Base-by-base conservation (phyloP, 2,113 vertebrate genomes). In the Pollachius pollachius region DNA sequence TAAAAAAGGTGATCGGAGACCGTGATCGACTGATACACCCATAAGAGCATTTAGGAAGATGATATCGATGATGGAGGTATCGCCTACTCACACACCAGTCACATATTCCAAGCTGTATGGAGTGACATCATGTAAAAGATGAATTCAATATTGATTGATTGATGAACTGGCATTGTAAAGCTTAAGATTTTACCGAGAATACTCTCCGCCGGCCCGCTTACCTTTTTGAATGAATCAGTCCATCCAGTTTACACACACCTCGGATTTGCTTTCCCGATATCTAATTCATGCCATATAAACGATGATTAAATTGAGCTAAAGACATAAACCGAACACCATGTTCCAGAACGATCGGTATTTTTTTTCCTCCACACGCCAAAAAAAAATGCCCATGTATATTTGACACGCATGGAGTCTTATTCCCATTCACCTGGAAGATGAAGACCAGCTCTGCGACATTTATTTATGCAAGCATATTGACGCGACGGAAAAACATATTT, bases 391-490 rank as follows among this genome's bases (percentile, higher is more conserved):
- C 41, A 13, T 48, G 41, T 48, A 9, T 48, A 13, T 48, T 9
- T 48, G 41, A 57, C 54, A 57, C 54, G 52, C 12, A 13, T 16
- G 54, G 54, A 16, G n/a, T 57, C 54, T n/a, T 16, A 57, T 16
- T 17, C 54, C 15, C 4, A 16, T 57, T n/a, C 54, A 16, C 61
- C 30, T n/a, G 68, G 67, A 74, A 65, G 85, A 75, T 76, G 81
- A 73, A 68, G 60, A 74, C 71, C 74, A 75, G 86, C 92, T 92
- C 93, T 95, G 94, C 94, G 94, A 93, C 94, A 95, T 92, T 92
- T 79, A 83, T 85, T 16, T n/a, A 57, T 16, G 85, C 82, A 84
- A 73, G 70, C 71, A 70, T 74, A 67, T 76, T 68, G 74, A 78
- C 64, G 1, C 73, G 3, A 65, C 73, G 54, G 65, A 79, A 68